Conservation (phyloP, 2,113 vertebrate genomes). For the Brachyistius frenatus region DNA sequence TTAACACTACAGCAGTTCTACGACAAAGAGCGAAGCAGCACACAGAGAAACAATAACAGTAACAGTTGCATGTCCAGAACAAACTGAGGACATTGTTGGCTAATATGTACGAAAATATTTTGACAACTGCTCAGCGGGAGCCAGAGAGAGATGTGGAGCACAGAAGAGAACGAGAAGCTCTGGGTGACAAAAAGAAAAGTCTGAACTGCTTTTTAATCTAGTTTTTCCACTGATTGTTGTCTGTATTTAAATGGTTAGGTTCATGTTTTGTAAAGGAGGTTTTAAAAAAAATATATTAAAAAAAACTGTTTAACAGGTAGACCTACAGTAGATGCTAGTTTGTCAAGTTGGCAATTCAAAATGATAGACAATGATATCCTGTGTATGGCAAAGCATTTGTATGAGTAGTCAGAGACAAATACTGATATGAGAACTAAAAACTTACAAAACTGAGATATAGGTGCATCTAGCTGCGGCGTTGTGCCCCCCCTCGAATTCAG, state of each 20-base stretch:
- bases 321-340: too few relatives aligned
- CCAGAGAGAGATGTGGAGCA: slow-evolving; percentile 14
- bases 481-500: slow-evolving; percentile 95
- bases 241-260: too few relatives aligned
- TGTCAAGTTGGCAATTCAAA: too few relatives aligned
- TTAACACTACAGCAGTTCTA: slow-evolving; percentile 73
- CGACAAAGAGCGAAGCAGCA: slow-evolving; percentile 54
- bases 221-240: too few relatives aligned
- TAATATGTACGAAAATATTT: neutral
- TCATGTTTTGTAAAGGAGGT: too few relatives aligned
- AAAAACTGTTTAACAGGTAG: too few relatives aligned
- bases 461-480: slow-evolving; percentile 95
- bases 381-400: too few relatives aligned
- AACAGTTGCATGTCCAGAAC: slow-evolving; percentile 7
- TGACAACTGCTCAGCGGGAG: neutral
- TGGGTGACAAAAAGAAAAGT: too few relatives aligned
- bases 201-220: too few relatives aligned
- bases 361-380: too few relatives aligned
- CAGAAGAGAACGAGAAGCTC: neutral
- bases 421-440: slow-evolving; percentile 76
- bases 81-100: neutral
- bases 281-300: too few relatives aligned
- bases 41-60: slow-evolving; percentile 15
- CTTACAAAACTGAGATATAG: slow-evolving; percentile 99
- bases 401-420: too few relatives aligned